These are phyloP conservation scores for Erythrocercus mccallii DNA, from an alignment of 2,113 vertebrate genomes.

Conservation along the genomic window DNA sequence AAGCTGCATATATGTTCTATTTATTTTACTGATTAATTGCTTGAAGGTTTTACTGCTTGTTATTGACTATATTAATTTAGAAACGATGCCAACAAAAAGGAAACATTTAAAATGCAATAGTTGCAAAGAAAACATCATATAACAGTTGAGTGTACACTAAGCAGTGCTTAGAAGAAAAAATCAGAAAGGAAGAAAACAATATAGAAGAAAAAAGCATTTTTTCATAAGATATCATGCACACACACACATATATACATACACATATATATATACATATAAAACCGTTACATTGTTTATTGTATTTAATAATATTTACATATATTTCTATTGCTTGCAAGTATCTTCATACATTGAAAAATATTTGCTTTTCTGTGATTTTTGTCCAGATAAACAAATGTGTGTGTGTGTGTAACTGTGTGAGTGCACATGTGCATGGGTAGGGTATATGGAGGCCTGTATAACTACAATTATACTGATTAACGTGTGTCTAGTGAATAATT, in stretches of 20 bases:
- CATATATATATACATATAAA: neutral
- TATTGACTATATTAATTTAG: neutral
- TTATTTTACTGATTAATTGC: neutral
- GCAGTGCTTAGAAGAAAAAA: neutral
- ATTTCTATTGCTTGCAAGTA: neutral
- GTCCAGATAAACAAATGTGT: neutral
- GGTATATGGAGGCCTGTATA: neutral
- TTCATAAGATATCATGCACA: rapidly evolving
- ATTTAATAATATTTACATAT: neutral
- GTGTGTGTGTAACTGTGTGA: neutral
- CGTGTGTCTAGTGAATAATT: neutral
- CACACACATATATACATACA: neutral
- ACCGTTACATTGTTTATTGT: neutral
- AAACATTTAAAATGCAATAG: neutral
- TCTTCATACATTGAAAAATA: neutral
- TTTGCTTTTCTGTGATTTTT: neutral
- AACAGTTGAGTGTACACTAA: neutral
- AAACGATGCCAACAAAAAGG: neutral
- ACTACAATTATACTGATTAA: neutral
- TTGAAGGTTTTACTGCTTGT: neutral
- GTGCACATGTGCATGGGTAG: neutral
- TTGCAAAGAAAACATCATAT: neutral
- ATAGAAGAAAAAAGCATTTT: neutral
- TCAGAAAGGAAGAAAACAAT: neutral
- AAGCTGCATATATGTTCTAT: neutral